Percentiles rank a stretch among this genome's conserved stretches.
phyloP scores from a whole-genome alignment of 2,888 invertebrate species.

The Thera britannica region DNA sequence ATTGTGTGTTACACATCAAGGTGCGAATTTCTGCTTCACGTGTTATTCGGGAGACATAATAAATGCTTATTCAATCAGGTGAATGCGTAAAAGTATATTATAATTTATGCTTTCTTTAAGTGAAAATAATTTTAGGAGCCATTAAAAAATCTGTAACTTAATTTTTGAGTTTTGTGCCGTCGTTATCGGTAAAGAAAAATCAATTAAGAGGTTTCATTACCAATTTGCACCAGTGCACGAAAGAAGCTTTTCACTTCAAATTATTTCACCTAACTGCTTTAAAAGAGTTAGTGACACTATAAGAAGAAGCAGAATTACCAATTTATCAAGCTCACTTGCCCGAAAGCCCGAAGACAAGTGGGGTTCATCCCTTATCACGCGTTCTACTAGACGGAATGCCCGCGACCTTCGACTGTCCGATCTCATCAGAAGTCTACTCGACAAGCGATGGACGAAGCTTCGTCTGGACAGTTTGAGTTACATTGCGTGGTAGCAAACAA shows the following conservation, averaged over 20 bases:
- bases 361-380: not conserved
- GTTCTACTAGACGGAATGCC: conserved; percentile 40
- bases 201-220: too few relatives aligned
- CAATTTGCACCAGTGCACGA: too few relatives aligned
- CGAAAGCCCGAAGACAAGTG: not conserved
- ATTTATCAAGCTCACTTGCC: too few relatives aligned
- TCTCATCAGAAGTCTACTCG: conserved; percentile 42
- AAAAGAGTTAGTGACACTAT: too few relatives aligned
- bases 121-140: not conserved
- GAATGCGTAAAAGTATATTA: not conserved
- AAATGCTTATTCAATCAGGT: not conserved
- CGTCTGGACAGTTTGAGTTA: too few relatives aligned
- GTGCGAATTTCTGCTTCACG: not conserved
- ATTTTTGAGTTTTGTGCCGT: not conserved
- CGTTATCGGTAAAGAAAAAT: too few relatives aligned
- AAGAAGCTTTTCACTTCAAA: too few relatives aligned
- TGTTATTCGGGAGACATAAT: not conserved
- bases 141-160: not conserved
- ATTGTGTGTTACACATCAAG: not conserved
- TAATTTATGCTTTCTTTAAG: not conserved
- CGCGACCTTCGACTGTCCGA: conserved; percentile 68
- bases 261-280: too few relatives aligned
- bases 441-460: too few relatives aligned
- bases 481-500: too few relatives aligned
- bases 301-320: too few relatives aligned